A percentile compares a stretch with the other conserved stretches of the same genome.
These are phyloP conservation scores for Apoderus coryli DNA, from an alignment of 2,888 invertebrate genomes.

Conservation along the genomic window DNA sequence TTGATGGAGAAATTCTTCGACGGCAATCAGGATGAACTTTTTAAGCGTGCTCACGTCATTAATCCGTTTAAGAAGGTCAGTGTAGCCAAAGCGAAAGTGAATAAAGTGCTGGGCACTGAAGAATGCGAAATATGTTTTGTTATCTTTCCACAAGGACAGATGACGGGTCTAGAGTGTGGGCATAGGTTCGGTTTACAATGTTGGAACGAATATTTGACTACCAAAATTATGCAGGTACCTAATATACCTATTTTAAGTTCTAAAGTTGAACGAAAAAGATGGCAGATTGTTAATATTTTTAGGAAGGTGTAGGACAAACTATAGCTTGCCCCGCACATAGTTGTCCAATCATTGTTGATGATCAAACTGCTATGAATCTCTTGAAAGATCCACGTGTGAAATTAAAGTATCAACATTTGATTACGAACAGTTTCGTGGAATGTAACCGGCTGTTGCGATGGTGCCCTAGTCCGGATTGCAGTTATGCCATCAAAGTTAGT, in stretches of 20 bases:
- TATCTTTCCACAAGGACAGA: conserved; percentile 60
- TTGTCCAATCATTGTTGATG: conserved; percentile 95
- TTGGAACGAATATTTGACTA: conserved; percentile 95
- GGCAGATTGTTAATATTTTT: too few relatives aligned
- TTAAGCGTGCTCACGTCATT: conserved; percentile 86
- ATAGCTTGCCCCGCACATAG: conserved; percentile 95
- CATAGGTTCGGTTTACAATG: conserved; percentile 92
- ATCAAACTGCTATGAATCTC: conserved; percentile 88
- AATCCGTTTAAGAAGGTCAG: conserved; percentile 75
- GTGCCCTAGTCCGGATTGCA: conserved; percentile 98
- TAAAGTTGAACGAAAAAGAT: too few relatives aligned
- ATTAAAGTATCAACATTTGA: conserved; percentile 91
- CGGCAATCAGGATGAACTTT: conserved; percentile 86
- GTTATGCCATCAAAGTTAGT: conserved; percentile 69
- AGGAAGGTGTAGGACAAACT: conserved; percentile 89
- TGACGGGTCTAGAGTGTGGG: conserved; percentile 94
- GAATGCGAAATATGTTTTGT: conserved; percentile 92
- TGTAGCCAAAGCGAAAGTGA: conserved; percentile 48
- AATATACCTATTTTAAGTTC: too few relatives aligned
- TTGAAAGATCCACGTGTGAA: conserved; percentile 76
- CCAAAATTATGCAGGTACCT: conserved; percentile 98
- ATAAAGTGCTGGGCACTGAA: conserved; percentile 61
- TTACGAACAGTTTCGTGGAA: conserved; percentile 98
- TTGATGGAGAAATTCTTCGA: conserved; percentile 95
- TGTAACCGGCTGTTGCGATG: conserved; percentile 92